phyloP scores from a whole-genome alignment of 2,888 invertebrate species.

The Lordiphosa fenestrarum region DNA sequence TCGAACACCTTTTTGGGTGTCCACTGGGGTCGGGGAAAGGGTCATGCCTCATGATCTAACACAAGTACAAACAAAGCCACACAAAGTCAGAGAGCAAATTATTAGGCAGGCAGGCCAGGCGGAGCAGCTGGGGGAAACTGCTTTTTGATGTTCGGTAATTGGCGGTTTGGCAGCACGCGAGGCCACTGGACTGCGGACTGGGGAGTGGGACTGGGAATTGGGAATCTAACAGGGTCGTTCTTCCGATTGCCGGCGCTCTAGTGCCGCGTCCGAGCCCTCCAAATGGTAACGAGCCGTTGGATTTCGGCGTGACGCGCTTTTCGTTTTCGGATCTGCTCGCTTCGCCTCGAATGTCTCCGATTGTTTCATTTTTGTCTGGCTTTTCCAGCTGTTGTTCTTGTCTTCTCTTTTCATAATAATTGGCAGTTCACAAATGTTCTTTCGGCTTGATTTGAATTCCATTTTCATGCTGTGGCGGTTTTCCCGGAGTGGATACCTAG shows the following conservation, averaged over 20 bases:
- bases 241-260: conserved; percentile 61
- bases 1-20: conserved; percentile 72
- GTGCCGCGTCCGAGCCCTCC: conserved; percentile 25
- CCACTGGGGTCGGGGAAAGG: conserved; percentile 23
- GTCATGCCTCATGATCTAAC: conserved; percentile 20
- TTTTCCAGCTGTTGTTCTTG: conserved; percentile 23
- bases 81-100: conserved; percentile 10
- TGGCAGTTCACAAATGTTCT: conserved; percentile 71
- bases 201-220: neutral
- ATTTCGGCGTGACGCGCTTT: conserved; percentile 71
- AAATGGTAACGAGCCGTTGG: conserved; percentile 66
- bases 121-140: conserved; percentile 60
- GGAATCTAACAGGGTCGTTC: conserved; percentile 34
- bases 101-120: conserved; percentile 29
- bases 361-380: conserved; percentile 24
- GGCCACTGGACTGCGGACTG: conserved; percentile 18
- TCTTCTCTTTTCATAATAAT: conserved; percentile 64
- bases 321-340: conserved; percentile 36
- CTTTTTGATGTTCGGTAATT: conserved; percentile 73
- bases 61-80: conserved; percentile 65
- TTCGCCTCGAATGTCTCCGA: conserved; percentile 51
- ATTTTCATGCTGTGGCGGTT: conserved; percentile 44
- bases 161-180: conserved; percentile 75
- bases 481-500: conserved; percentile 31
- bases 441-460: conserved; percentile 56